Base-by-base conservation (phyloP, 2,113 vertebrate genomes). In the Fulica atra region DNA sequence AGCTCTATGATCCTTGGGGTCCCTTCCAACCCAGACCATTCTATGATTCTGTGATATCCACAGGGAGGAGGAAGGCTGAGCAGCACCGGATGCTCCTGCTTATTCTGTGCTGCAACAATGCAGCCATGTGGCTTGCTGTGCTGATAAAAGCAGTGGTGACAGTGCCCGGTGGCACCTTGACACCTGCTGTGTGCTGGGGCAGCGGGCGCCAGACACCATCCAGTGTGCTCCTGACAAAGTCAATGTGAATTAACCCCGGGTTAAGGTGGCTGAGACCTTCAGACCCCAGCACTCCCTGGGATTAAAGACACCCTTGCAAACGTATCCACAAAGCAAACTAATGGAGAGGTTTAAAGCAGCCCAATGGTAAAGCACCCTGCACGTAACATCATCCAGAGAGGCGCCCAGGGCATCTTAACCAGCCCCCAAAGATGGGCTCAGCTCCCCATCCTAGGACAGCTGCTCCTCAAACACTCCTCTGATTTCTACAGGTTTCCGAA, bases 111-210 rank as follows among this genome's bases (percentile, higher is more conserved):
- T 31, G 53, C 5, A 7, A 65, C 88, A 10, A 14, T 2, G 0
- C 0, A 3, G 83, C 80, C 56, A 70, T 0, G 1, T 51, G 80
- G 63, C 54, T 86, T 86, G 72, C 60, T 5, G 6, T 1, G 2
- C 64, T 81, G 91, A 88, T 1, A 13, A 7, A 44, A 92, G 77
- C 0, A 4, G 57, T 0, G 12, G 38, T 91, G 95, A 81, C 88
- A 95, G 81, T 19, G 65, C 65, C 95, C 7, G 1, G 57, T 74
- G 77, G 92, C 95, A 59, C 72, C 0, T 2, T 61, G 83, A 66
- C 86, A 92, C 65, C 13, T 1, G 0, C 74, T 0, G 3, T 0
- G 4, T 1, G 1, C 6, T 28, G 0, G 60, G 63, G 79, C 51
- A 64, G 28, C 2, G 4, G 33, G 56, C 6, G 2, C 66, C 2